Evolutionary conservation across 2,113 vertebrate genomes (phyloP).

Genomic region (Cathartes aura): DNA sequence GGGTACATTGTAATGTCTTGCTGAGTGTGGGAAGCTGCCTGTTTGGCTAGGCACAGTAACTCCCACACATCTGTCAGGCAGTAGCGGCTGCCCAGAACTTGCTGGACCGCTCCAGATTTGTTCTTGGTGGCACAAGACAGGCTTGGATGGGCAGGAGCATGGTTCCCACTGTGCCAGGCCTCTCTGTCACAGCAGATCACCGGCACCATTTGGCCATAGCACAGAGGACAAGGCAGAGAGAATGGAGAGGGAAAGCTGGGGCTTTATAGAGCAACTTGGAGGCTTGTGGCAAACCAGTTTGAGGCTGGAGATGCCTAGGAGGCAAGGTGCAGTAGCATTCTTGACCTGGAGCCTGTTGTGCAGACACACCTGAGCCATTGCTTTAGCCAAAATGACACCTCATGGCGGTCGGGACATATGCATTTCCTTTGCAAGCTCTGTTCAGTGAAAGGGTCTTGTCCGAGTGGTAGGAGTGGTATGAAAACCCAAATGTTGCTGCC

Average conservation of each 20-base stretch:
- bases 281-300: not conserved
- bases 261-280: not conserved
- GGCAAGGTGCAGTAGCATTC: not conserved
- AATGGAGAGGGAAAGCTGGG: not conserved
- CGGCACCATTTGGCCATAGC: not conserved
- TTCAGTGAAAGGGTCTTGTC: not conserved
- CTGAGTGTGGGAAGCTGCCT: not conserved
- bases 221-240: not conserved
- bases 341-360: not conserved
- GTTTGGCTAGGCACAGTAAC: not conserved
- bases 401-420: fast-evolving
- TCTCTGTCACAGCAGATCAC: not conserved
- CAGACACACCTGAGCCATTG: not conserved
- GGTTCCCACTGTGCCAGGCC: not conserved
- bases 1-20: not conserved
- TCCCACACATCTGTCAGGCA: not conserved
- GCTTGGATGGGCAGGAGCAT: not conserved
- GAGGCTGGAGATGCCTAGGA: not conserved
- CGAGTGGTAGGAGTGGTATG: not conserved
- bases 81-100: not conserved
- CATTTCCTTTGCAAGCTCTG: not conserved
- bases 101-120: not conserved
- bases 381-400: not conserved
- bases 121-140: not conserved
- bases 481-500: not conserved